Percentiles rank a stretch among this genome's conserved stretches.
Evolutionary conservation across 2,113 vertebrate genomes (phyloP).

Genomic region (Plecturocebus donacophilus): DNA sequence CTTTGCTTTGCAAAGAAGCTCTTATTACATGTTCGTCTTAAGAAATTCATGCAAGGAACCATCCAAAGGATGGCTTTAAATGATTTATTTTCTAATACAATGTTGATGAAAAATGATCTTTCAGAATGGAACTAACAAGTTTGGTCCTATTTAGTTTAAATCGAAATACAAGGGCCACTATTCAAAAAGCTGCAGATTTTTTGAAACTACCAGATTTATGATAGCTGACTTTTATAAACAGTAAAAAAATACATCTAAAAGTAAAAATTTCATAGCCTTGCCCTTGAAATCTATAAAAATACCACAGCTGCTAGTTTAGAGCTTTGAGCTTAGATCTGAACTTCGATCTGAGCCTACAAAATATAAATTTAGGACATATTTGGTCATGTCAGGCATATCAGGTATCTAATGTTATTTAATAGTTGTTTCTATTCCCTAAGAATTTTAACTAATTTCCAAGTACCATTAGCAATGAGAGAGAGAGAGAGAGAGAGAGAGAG

Average conservation of each 20-base stretch:
- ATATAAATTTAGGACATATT: conserved; percentile 27
- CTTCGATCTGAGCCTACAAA: conserved; percentile 4
- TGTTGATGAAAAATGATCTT: conserved; percentile 80
- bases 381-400: background rate
- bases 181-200: conserved; percentile 71
- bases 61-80: conserved; percentile 75
- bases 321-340: conserved; percentile 27
- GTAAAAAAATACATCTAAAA: conserved; percentile 69
- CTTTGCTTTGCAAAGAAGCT: conserved; percentile 13
- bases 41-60: conserved; percentile 65
- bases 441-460: conserved; percentile 21
- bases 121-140: conserved; percentile 78
- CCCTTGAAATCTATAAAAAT: conserved; percentile 42
- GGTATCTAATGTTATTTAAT: background rate
- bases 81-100: conserved; percentile 80
- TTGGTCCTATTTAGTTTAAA: conserved; percentile 77
- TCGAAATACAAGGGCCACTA: conserved; percentile 72
- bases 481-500: background rate
- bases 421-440: background rate
- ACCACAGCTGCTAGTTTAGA: conserved; percentile 39
- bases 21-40: conserved; percentile 59
- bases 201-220: conserved; percentile 68
- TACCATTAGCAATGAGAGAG: background rate
- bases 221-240: conserved; percentile 57
- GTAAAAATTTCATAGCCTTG: conserved; percentile 63